Conservation (phyloP, 2,797 vertebrate species). For the Limosa lapponica region DNA sequence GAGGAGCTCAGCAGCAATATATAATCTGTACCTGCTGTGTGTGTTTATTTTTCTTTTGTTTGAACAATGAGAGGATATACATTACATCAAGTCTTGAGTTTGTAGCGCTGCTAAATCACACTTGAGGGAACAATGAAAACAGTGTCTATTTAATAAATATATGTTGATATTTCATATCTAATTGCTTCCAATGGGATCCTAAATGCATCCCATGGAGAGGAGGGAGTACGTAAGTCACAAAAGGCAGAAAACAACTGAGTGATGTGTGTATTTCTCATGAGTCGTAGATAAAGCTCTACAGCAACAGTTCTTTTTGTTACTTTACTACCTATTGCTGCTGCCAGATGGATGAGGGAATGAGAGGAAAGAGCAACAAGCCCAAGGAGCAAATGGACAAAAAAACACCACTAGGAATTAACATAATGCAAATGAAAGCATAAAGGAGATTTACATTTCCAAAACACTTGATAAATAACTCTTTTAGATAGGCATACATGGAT, state of each 20-base stretch:
- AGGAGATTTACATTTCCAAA: neutral
- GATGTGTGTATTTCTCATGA: conserved; percentile 53
- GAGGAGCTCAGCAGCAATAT: neutral
- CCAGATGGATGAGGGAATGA: neutral
- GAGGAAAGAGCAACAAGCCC: neutral
- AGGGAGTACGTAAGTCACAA: conserved; percentile 69
- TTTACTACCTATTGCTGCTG: conserved; percentile 10
- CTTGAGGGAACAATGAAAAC: conserved; percentile 67
- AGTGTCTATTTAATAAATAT: conserved; percentile 68
- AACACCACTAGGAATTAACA: neutral
- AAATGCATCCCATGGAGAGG: conserved; percentile 56
- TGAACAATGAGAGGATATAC: conserved; percentile 18
- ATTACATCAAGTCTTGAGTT: conserved; percentile 48
- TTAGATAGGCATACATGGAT: neutral
- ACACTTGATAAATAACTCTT: neutral
- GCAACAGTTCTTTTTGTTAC: neutral
- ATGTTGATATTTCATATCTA: conserved; percentile 69
- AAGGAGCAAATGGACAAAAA: neutral
- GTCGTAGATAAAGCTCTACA: conserved; percentile 11
- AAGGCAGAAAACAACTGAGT: conserved; percentile 48
- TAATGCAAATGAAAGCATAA: neutral
- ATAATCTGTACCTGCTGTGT: neutral
- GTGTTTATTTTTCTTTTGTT: conserved; percentile 51
- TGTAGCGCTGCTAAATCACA: conserved; percentile 62
- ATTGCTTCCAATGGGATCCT: conserved; percentile 79